phyloP scores from a whole-genome alignment of 92 coral and sea anemone species.

The Plumapathes pennacea region DNA sequence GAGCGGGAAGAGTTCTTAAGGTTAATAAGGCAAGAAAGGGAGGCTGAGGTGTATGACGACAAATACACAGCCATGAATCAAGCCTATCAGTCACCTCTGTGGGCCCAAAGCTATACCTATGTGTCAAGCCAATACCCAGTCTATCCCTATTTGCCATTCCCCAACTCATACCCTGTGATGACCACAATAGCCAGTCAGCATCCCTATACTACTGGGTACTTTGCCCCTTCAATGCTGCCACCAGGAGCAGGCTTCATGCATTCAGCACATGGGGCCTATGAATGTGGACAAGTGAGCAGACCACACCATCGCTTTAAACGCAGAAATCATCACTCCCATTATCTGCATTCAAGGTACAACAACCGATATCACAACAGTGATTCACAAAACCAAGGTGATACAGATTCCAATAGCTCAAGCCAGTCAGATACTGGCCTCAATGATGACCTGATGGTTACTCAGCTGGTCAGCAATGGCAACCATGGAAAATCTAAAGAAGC shows the following conservation, averaged over 20 bases:
- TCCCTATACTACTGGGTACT: slow-evolving; percentile 53
- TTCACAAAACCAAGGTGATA: slow-evolving; percentile 57
- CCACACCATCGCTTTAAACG: slow-evolving; percentile 67
- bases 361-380: slow-evolving; percentile 50
- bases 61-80: slow-evolving; percentile 38
- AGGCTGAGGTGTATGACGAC: slow-evolving; percentile 45
- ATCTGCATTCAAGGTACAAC: slow-evolving; percentile 37
- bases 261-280: slow-evolving; percentile 39
- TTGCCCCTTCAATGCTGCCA: slow-evolving; percentile 45
- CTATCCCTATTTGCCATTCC: slow-evolving; percentile 52
- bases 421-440: slow-evolving; percentile 61
- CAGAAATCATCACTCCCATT: slow-evolving; percentile 45
- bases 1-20: slow-evolving; percentile 75
- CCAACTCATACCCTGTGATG: slow-evolving; percentile 59
- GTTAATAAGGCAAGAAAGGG: slow-evolving; percentile 68
- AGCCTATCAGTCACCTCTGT: slow-evolving; percentile 27
- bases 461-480: too few species aligned
- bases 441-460: too few species aligned
- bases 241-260: slow-evolving; percentile 57
- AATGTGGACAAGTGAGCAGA: slow-evolving; percentile 48
- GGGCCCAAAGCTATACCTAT: slow-evolving; percentile 68
- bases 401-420: slow-evolving; percentile 61
- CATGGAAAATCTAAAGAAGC: slow-evolving; percentile 15
- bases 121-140: slow-evolving; percentile 54
- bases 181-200: slow-evolving; percentile 46